A percentile compares a stretch with the other conserved stretches of the same genome.
Conservation (phyloP, 1,140 invertebrate genomes). For the Parapsyche elsis region DNA sequence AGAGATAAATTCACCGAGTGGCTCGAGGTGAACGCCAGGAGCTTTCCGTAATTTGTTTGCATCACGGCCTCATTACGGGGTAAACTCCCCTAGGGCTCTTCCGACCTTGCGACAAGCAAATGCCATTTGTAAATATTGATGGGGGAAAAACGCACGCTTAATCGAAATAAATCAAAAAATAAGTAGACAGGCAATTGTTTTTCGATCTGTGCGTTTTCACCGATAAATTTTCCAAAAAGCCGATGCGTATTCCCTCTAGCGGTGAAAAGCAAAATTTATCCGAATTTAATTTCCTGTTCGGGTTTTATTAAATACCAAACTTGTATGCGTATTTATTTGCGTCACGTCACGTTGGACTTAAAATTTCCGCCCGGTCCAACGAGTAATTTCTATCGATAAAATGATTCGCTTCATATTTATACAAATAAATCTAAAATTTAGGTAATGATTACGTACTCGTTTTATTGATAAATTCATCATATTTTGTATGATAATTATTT, state of each 20-base stretch:
- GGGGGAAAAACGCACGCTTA: neutral
- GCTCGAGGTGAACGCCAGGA: conserved; percentile 6
- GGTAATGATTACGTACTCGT: too few relatives aligned
- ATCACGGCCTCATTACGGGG: conserved; percentile 13
- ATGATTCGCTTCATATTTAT: too few relatives aligned
- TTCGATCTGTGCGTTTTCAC: neutral
- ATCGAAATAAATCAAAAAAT: neutral
- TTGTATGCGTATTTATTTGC: too few relatives aligned
- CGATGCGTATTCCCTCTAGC: conserved; percentile 13
- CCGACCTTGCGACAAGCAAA: neutral
- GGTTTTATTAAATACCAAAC: too few relatives aligned
- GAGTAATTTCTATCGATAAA: too few relatives aligned
- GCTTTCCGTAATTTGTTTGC: conserved; percentile 29
- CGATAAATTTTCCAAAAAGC: neutral
- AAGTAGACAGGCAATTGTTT: neutral
- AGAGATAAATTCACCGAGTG: conserved; percentile 24
- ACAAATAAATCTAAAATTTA: too few relatives aligned
- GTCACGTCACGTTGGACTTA: neutral
- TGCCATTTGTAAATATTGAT: neutral
- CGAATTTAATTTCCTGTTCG: neutral
- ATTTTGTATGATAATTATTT: too few relatives aligned
- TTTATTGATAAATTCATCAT: too few relatives aligned
- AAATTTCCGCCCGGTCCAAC: too few relatives aligned
- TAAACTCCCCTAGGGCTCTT: neutral
- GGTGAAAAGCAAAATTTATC: conserved; percentile 11